Percentiles rank a stretch among this genome's conserved stretches.
These are phyloP conservation scores for Camponotus pennsylvanicus DNA, from an alignment of 1,140 invertebrate species.

Conservation along the genomic window DNA sequence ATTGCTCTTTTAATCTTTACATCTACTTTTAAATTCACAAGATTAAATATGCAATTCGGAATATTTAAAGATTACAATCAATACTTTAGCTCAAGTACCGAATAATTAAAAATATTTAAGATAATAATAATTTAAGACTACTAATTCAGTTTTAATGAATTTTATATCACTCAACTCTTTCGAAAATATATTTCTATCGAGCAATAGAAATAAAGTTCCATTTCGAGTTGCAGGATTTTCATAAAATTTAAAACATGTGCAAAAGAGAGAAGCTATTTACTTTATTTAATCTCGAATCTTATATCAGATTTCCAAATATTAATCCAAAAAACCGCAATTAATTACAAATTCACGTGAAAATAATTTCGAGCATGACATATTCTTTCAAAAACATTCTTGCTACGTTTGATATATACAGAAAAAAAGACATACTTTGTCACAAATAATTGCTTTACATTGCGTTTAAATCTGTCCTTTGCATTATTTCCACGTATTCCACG, in stretches of 20 bases:
- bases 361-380: neutral
- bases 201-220: neutral
- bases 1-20: too few relatives aligned
- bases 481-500: neutral
- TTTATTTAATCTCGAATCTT: neutral
- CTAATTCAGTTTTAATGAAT: conserved; percentile 40
- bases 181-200: neutral
- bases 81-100: too few relatives aligned
- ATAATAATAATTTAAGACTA: neutral
- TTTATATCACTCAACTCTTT: neutral
- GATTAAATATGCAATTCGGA: too few relatives aligned
- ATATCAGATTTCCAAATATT: neutral
- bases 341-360: neutral
- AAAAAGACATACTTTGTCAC: neutral
- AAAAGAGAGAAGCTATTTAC: neutral
- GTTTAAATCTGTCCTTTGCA: neutral
- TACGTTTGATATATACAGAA: neutral
- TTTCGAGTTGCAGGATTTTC: neutral
- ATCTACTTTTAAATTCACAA: too few relatives aligned
- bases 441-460: conserved; percentile 17
- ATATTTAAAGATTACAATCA: too few relatives aligned
- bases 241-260: neutral
- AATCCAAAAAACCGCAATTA: neutral
- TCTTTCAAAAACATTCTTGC: neutral
- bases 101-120: too few relatives aligned